These are phyloP conservation scores for Callyntrura sp. DNA, from an alignment of 2,888 invertebrate species.

Conservation along the genomic window DNA sequence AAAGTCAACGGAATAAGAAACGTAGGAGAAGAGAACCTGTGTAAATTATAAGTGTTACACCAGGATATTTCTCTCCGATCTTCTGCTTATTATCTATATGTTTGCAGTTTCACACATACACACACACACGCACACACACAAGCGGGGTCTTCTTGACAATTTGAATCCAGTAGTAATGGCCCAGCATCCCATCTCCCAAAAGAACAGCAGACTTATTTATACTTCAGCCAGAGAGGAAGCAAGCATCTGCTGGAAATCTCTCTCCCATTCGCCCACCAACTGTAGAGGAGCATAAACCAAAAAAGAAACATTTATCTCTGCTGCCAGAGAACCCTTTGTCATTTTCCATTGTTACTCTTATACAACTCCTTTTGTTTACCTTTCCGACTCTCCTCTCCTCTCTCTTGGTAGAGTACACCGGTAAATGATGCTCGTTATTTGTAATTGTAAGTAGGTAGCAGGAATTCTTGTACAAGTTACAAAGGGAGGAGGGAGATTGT, in stretches of 20 bases:
- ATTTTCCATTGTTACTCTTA: not conserved
- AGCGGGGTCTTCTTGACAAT: not conserved
- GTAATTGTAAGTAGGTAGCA: constrained; percentile 1
- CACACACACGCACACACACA: not conserved
- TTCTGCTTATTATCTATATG: not conserved
- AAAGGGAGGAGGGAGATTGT: not conserved
- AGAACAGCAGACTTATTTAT: not conserved
- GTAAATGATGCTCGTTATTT: constrained; percentile 36
- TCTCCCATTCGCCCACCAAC: not conserved
- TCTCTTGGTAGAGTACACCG: not conserved
- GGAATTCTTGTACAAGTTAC: not conserved
- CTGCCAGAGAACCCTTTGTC: constrained; percentile 3
- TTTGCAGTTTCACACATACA: not conserved
- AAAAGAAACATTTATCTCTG: constrained; percentile 1
- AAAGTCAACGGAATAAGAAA: constrained; percentile 2
- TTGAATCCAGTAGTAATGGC: not conserved
- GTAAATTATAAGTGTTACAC: not conserved
- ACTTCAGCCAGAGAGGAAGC: constrained; percentile 4
- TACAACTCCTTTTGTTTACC: not conserved
- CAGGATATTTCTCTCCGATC: not conserved
- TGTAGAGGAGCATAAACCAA: not conserved
- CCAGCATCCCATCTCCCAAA: not conserved
- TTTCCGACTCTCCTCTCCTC: not conserved
- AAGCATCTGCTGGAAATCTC: not conserved
- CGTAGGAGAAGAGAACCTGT: not conserved